These are phyloP conservation scores for Toxotes lorentzi DNA, from an alignment of 2,797 vertebrate species.

Conservation along the genomic window DNA sequence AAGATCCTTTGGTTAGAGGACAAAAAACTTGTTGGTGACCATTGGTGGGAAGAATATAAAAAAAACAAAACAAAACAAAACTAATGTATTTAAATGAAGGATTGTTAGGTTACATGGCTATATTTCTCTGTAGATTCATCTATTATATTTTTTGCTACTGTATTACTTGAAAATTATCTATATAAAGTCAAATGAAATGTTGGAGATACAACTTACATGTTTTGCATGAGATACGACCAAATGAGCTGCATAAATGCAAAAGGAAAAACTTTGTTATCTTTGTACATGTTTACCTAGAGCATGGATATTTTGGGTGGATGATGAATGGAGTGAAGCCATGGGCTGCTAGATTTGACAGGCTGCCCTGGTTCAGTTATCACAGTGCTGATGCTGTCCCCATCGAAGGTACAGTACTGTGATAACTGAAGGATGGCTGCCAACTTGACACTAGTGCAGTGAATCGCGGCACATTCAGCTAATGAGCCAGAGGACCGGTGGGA, in stretches of 20 bases:
- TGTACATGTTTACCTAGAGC: conserved; percentile 6
- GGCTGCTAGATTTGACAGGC: conserved; percentile 90
- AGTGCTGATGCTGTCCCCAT: conserved; percentile 99
- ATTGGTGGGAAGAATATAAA: neutral
- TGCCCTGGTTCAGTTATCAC: conserved; percentile 99
- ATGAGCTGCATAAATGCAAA: neutral
- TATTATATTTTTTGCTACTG: neutral
- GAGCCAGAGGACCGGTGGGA: conserved; percentile 23
- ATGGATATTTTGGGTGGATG: conserved; percentile 2
- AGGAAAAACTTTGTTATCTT: neutral
- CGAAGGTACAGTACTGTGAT: conserved; percentile 99
- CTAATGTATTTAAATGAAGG: neutral
- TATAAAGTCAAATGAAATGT: neutral
- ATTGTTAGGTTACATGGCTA: neutral
- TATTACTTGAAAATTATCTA: neutral
- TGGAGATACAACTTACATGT: neutral
- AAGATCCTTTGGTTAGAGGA: neutral
- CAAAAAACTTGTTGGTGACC: neutral
- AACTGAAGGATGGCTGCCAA: conserved; percentile 99
- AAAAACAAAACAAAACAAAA: neutral
- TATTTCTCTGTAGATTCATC: neutral
- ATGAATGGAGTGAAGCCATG: conserved; percentile 25
- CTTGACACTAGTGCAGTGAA: conserved; percentile 87
- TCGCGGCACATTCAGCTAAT: neutral
- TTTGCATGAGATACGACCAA: neutral